Evolutionary conservation across 2,797 vertebrate species (phyloP).

Genomic region (Oreonectes daqikongensis): DNA sequence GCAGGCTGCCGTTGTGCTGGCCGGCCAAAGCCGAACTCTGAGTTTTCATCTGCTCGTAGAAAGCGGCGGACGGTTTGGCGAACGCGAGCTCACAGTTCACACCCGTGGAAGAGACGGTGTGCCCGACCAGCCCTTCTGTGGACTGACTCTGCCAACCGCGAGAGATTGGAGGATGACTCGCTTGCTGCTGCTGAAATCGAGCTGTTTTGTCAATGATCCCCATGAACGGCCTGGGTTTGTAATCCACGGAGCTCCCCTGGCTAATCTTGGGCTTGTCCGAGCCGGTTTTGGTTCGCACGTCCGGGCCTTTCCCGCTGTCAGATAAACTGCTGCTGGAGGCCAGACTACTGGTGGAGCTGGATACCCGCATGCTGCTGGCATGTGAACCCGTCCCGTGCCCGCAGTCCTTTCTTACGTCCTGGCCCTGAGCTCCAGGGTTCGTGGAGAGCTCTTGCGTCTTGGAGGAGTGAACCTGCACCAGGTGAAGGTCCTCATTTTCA

Average conservation of each 20-base stretch:
- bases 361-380: constrained; percentile 76
- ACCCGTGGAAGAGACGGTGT: constrained; percentile 64
- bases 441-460: constrained; percentile 73
- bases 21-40: constrained; percentile 68
- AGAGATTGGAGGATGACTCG: constrained; percentile 64
- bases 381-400: constrained; percentile 62
- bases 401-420: constrained; percentile 66
- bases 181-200: constrained; percentile 78
- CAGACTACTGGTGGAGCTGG: constrained; percentile 87
- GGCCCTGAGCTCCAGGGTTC: constrained; percentile 49
- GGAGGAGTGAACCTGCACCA: constrained; percentile 65
- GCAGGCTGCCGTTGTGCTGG: constrained; percentile 80
- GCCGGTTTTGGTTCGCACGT: constrained; percentile 81
- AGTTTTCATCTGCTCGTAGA: constrained; percentile 78
- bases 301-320: constrained; percentile 85
- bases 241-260: constrained; percentile 70
- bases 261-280: constrained; percentile 73
- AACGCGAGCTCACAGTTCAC: constrained; percentile 76
- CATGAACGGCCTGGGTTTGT: constrained; percentile 94
- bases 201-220: constrained; percentile 94
- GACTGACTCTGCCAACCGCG: constrained; percentile 84
- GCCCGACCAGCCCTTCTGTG: constrained; percentile 73
- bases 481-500: constrained; percentile 65
- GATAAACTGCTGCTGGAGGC: constrained; percentile 85
- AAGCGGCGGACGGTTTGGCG: constrained; percentile 73